phyloP scores from a whole-genome alignment of 2,113 vertebrate genomes.

The Condylura cristata region DNA sequence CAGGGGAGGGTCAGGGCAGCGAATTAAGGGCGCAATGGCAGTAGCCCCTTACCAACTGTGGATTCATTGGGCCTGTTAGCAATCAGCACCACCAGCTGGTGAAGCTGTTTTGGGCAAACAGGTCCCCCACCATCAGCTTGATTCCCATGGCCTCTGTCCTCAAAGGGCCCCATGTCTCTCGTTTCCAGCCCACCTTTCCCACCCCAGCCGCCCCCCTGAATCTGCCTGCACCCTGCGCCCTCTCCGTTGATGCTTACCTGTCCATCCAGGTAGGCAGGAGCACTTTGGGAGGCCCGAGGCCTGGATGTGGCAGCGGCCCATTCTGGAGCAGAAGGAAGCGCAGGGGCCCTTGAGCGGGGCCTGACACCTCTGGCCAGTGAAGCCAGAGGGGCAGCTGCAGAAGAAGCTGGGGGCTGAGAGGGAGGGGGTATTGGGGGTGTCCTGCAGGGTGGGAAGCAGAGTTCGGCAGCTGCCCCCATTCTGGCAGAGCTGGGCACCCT shows the following conservation, averaged over 20 bases:
- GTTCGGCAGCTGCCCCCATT: slow-evolving; percentile 79
- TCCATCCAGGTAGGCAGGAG: slow-evolving; percentile 81
- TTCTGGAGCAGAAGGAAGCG: slow-evolving; percentile 75
- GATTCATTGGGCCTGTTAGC: neutral
- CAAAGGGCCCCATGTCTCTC: neutral
- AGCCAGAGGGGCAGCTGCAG: slow-evolving; percentile 75
- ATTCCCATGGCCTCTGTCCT: neutral
- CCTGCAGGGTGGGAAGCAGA: neutral
- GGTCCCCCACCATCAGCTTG: neutral
- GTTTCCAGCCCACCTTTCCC: neutral
- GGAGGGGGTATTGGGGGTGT: neutral
- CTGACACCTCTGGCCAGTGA: slow-evolving; percentile 75
- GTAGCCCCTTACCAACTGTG: neutral
- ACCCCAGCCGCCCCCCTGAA: neutral
- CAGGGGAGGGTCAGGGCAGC: neutral
- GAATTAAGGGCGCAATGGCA: neutral
- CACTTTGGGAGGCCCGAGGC: slow-evolving; percentile 70
- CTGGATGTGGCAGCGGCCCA: slow-evolving; percentile 72
- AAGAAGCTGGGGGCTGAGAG: slow-evolving; percentile 4
- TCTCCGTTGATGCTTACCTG: slow-evolving; percentile 59
- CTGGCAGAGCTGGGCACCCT: slow-evolving; percentile 65
- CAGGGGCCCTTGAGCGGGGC: slow-evolving; percentile 63
- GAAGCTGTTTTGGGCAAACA: neutral
- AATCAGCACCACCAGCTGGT: neutral
- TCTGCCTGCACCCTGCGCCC: neutral